A percentile compares a stretch with the other conserved stretches of the same genome.
phyloP scores from a whole-genome alignment of 2,797 vertebrate genomes.

The Cuculus canorus region DNA sequence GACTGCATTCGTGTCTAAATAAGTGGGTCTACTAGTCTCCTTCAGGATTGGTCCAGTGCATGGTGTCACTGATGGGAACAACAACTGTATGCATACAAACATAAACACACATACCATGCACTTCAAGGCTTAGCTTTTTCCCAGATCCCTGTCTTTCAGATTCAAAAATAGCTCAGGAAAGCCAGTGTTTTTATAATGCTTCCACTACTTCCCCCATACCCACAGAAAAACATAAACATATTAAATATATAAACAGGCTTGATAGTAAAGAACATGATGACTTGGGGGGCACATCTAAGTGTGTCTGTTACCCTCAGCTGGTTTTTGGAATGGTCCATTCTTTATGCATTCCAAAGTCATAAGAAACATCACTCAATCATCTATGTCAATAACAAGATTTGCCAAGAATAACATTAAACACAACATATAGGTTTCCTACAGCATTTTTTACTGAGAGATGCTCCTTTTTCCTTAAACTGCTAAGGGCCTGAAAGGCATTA shows the following conservation, averaged over 20 bases:
- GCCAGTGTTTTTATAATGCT: neutral
- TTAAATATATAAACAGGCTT: neutral
- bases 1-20: neutral
- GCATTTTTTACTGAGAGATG: neutral
- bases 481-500: slow-evolving; percentile 36
- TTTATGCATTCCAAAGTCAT: neutral
- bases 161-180: neutral
- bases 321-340: neutral
- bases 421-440: neutral
- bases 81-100: neutral
- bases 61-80: neutral
- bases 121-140: neutral
- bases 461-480: neutral
- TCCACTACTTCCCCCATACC: neutral
- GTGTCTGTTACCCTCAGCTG: neutral
- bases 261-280: neutral
- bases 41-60: neutral
- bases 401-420: neutral
- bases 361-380: neutral
- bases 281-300: neutral
- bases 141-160: neutral
- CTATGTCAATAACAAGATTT: neutral
- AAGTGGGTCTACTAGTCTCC: neutral
- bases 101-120: rapidly evolving
- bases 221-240: neutral